Conservation (phyloP, 2,888 invertebrate genomes). For the Thera britannica region DNA sequence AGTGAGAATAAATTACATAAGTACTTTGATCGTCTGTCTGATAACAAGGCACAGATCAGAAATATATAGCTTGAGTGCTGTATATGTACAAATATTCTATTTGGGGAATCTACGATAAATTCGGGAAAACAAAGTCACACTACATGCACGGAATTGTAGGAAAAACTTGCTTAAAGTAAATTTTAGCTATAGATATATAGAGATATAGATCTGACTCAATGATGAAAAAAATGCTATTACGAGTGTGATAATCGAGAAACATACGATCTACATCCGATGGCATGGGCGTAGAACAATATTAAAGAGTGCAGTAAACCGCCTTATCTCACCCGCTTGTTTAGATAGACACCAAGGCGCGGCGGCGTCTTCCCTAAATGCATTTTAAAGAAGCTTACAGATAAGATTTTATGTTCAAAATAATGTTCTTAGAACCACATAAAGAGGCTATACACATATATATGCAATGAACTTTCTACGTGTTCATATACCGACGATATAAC, state of each 20-base stretch:
- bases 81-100: too few species aligned
- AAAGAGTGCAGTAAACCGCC: conserved; percentile 69
- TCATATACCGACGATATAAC: conserved; percentile 27
- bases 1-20: too few species aligned
- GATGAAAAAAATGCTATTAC: too few species aligned
- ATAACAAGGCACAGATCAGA: too few species aligned
- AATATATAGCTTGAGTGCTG: too few species aligned
- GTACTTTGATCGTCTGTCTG: too few species aligned
- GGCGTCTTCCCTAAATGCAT: conserved; percentile 72
- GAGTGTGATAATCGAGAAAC: conserved; percentile 1
- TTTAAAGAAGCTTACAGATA: conserved; percentile 68
- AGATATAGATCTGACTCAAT: too few species aligned
- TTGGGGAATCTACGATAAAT: too few species aligned
- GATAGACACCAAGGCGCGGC: conserved; percentile 51
- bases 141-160: too few species aligned
- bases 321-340: conserved; percentile 76
- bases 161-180: too few species aligned
- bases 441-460: conserved; percentile 42
- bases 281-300: conserved; percentile 14
- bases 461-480: conserved; percentile 40
- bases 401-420: conserved; percentile 71
- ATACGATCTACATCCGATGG: not conserved
- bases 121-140: too few species aligned
- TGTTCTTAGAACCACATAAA: conserved; percentile 53
- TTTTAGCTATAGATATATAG: too few species aligned